Conservation (phyloP, 2,797 vertebrate species). For the Mastacembelus armatus region DNA sequence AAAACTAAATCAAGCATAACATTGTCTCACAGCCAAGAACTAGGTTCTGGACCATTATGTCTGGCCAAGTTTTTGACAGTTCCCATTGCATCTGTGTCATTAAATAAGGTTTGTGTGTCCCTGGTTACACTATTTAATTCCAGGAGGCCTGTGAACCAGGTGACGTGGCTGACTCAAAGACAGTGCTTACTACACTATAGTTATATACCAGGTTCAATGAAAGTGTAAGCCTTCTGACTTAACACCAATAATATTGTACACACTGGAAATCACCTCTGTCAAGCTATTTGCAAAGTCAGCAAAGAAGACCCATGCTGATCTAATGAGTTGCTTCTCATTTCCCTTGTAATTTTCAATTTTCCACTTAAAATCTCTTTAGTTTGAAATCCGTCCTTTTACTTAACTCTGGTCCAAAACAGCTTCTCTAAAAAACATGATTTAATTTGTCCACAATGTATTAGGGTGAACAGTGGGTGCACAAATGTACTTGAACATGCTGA, state of each 20-base stretch:
- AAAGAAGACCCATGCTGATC: background rate
- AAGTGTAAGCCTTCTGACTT: background rate
- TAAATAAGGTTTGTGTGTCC: background rate
- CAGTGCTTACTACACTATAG: background rate
- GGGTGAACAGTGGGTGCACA: background rate
- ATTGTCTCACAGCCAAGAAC: background rate
- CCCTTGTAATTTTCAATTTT: background rate
- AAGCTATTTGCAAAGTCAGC: background rate
- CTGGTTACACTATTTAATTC: background rate
- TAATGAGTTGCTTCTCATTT: background rate
- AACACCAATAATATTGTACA: too few relatives aligned
- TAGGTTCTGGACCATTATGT: background rate
- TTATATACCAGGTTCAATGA: background rate
- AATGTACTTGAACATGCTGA: slow-evolving; percentile 14
- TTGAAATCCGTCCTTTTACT: background rate
- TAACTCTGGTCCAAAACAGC: background rate
- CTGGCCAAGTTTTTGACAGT: background rate
- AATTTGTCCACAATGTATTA: background rate
- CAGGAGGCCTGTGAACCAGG: background rate
- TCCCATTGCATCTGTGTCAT: background rate
- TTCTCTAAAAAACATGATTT: background rate
- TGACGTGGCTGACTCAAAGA: background rate
- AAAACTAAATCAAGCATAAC: background rate
- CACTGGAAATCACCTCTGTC: background rate
- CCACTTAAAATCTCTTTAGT: background rate